phyloP scores from a whole-genome alignment of 2,888 invertebrate genomes.

The Rhaphigaster nebulosa region DNA sequence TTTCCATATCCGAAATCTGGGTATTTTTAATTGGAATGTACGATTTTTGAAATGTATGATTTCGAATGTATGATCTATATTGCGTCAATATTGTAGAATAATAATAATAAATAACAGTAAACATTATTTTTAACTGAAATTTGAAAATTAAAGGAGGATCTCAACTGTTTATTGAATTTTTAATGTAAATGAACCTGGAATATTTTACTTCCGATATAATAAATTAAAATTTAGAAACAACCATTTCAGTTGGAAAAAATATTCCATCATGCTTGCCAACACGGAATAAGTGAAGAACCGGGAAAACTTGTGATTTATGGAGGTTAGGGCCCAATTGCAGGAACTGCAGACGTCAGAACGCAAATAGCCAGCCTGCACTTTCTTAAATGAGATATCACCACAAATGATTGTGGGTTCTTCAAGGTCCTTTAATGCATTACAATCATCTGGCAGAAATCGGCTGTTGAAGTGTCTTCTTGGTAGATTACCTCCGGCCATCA shows the following conservation, averaged over 20 bases:
- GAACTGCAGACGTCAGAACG: neutral
- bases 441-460: neutral
- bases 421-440: neutral
- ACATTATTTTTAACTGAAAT: too few species aligned
- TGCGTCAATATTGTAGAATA: too few species aligned
- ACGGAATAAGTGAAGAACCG: neutral
- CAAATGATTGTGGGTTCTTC: slow-evolving; percentile 18
- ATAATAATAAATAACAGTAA: too few species aligned
- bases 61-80: too few species aligned
- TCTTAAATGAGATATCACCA: neutral
- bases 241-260: neutral
- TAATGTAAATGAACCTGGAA: too few species aligned
- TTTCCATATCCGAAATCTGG: too few species aligned
- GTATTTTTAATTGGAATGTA: too few species aligned
- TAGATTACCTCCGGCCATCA: neutral
- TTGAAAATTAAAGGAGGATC: too few species aligned
- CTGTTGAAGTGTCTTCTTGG: neutral
- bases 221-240: neutral
- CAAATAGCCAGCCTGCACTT: neutral
- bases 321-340: neutral
- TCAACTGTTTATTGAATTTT: too few species aligned
- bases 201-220: neutral
- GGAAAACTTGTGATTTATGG: neutral
- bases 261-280: neutral
- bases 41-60: too few species aligned